phyloP scores from a whole-genome alignment of 2,888 invertebrate species.

The Agrenia bidenticulata region DNA sequence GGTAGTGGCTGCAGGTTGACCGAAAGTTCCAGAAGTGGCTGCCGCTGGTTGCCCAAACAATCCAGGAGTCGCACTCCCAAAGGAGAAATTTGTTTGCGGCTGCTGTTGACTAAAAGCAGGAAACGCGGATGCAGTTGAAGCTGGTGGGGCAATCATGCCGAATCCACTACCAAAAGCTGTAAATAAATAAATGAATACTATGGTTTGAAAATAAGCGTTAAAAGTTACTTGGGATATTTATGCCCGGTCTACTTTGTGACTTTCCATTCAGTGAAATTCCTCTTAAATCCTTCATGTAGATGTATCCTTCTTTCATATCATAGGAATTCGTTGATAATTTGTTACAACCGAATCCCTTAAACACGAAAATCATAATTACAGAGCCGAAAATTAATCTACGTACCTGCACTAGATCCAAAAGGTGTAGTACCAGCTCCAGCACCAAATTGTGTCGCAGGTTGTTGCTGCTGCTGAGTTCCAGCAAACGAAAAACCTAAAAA shows the following conservation, averaged over 20 bases:
- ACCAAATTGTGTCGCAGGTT: background rate
- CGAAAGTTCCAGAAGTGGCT: background rate
- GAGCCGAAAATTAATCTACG: too few relatives aligned
- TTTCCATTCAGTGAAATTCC: too few relatives aligned
- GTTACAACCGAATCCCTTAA: too few relatives aligned
- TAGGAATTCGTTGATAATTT: too few relatives aligned
- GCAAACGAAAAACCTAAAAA: background rate
- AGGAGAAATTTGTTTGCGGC: constrained; percentile 17
- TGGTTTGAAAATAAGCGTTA: too few relatives aligned
- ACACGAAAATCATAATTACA: too few relatives aligned
- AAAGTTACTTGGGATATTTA: too few relatives aligned
- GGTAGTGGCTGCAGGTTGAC: background rate
- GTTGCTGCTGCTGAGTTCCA: constrained; percentile 1
- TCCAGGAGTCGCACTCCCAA: constrained; percentile 18
- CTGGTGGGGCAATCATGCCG: background rate
- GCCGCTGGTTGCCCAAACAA: background rate
- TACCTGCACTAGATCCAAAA: constrained; percentile 8
- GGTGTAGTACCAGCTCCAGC: constrained; percentile 6
- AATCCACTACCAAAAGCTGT: background rate
- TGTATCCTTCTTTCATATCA: too few relatives aligned
- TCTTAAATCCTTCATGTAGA: too few relatives aligned
- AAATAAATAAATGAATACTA: background rate
- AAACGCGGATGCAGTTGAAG: constrained; percentile 9
- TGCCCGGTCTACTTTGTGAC: too few relatives aligned
- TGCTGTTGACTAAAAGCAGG: constrained; percentile 55